A percentile compares a stretch with the other conserved stretches of the same genome.
These are phyloP conservation scores for Ciconia stormi DNA, from an alignment of 2,113 vertebrate genomes.

Conservation along the genomic window DNA sequence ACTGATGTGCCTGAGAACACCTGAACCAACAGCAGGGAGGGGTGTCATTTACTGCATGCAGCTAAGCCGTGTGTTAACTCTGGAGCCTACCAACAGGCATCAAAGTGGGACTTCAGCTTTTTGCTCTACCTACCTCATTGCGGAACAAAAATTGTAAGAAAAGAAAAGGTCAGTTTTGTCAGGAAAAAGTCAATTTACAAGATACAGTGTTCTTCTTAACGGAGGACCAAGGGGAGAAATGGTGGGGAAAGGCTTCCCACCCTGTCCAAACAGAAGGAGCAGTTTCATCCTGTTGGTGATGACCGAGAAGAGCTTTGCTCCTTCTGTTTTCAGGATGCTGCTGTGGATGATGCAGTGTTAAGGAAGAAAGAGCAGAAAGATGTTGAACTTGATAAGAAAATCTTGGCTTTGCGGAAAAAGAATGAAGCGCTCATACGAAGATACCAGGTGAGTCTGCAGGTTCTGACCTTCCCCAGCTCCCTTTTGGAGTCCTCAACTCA, in stretches of 20 bases:
- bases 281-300: background rate
- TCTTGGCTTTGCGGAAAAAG: constrained; percentile 91
- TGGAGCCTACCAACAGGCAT: background rate
- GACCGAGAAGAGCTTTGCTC: background rate
- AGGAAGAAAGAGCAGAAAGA: constrained; percentile 89
- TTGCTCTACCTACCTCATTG: background rate
- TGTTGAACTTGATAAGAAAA: constrained; percentile 91
- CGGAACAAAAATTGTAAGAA: background rate
- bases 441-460: constrained; percentile 83
- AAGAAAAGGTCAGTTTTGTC: background rate
- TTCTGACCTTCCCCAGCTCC: background rate
- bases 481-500: background rate
- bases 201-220: background rate
- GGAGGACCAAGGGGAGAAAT: background rate
- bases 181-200: background rate
- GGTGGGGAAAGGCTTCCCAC: background rate
- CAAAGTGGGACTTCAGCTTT: background rate
- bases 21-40: background rate
- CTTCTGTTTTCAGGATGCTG: constrained; percentile 69
- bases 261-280: background rate
- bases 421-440: constrained; percentile 91
- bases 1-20: background rate
- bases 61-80: background rate
- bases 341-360: constrained; percentile 76
- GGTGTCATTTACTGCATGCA: background rate